A percentile compares a stretch with the other conserved stretches of the same genome.
Conservation (phyloP, 1,140 invertebrate genomes). For the Laupala kohalensis region DNA sequence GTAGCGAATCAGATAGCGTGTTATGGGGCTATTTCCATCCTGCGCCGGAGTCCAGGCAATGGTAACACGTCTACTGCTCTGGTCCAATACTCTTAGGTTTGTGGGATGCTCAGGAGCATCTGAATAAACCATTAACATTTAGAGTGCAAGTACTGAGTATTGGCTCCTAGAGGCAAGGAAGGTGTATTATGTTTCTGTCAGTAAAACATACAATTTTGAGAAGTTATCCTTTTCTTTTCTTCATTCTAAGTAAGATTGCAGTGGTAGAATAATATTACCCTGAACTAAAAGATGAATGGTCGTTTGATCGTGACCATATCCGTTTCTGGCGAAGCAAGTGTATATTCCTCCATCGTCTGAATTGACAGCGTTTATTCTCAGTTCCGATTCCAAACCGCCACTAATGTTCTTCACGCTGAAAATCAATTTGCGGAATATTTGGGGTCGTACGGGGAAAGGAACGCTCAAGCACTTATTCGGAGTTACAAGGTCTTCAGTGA, state of each 20-base stretch:
- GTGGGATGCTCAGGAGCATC: conserved; percentile 20
- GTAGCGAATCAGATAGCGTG: conserved; percentile 29
- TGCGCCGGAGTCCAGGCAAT: conserved; percentile 32
- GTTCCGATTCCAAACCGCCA: conserved; percentile 16
- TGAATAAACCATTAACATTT: neutral
- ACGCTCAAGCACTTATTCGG: too few relatives aligned
- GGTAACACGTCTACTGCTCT: conserved; percentile 25
- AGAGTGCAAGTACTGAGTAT: neutral
- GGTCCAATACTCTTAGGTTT: conserved; percentile 27
- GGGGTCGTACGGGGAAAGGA: too few relatives aligned
- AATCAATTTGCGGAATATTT: too few relatives aligned
- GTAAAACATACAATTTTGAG: neutral
- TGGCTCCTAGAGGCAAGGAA: neutral
- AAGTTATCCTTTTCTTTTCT: neutral
- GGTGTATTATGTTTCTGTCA: neutral
- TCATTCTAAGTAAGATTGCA: neutral
- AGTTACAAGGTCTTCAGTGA: too few relatives aligned
- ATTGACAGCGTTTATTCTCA: conserved; percentile 30
- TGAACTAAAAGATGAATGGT: conserved; percentile 22
- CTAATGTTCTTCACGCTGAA: conserved; percentile 13
- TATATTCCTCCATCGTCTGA: conserved; percentile 35
- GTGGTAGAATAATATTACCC: conserved; percentile 17
- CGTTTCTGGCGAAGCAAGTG: conserved; percentile 32
- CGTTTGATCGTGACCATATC: conserved; percentile 26
- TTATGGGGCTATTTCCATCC: conserved; percentile 36